Conservation (phyloP, 2,888 invertebrate genomes). For the Hirtodrosophila cameraria region DNA sequence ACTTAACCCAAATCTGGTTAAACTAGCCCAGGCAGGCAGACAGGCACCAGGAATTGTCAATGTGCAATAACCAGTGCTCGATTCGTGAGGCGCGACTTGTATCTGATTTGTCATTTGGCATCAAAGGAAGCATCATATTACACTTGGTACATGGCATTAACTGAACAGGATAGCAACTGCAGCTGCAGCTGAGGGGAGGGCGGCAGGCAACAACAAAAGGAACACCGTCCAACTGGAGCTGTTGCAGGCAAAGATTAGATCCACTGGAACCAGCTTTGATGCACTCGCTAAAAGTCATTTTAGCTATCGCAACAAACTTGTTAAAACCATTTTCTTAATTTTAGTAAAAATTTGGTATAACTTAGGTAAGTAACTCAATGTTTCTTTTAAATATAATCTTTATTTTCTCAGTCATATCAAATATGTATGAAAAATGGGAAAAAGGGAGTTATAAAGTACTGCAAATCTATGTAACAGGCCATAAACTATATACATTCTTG, state of each 20-base stretch:
- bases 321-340: background rate
- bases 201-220: constrained; percentile 63
- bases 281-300: background rate
- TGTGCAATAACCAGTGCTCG: constrained; percentile 21
- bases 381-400: no score
- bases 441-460: no score
- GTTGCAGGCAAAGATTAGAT: constrained; percentile 67
- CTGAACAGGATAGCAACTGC: background rate
- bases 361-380: no score
- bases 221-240: constrained; percentile 63
- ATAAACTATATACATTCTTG: no score
- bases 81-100: constrained; percentile 72
- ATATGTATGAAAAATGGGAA: no score
- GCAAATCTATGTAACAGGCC: no score
- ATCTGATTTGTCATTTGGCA: constrained; percentile 73
- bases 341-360: no score
- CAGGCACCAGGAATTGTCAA: constrained; percentile 50
- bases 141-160: constrained; percentile 45
- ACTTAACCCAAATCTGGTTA: background rate
- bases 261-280: constrained; percentile 20
- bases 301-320: background rate
- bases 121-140: constrained; percentile 64
- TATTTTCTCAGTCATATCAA: no score
- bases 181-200: background rate
- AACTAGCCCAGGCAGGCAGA: constrained; percentile 3